Conservation (phyloP, 1,140 invertebrate species). For the Aphaenogaster rudis region DNA sequence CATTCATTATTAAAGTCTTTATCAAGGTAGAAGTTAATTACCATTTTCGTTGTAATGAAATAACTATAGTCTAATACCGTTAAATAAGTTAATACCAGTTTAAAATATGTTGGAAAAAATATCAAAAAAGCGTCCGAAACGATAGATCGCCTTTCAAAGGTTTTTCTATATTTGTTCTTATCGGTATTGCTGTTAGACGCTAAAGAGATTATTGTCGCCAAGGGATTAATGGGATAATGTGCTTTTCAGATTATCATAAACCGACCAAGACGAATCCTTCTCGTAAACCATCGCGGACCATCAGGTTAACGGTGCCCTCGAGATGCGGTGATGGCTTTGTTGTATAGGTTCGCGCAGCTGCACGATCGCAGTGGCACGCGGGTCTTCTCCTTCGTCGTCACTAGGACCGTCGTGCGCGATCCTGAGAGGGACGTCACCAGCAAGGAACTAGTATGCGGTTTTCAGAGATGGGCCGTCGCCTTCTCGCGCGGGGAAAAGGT, state of each 20-base stretch:
- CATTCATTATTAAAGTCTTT: neutral
- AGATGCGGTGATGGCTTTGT: slow-evolving; percentile 92
- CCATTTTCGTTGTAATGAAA: neutral
- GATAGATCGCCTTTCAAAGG: neutral
- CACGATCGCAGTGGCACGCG: slow-evolving; percentile 94
- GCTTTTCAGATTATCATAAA: slow-evolving; percentile 17
- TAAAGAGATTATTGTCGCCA: neutral
- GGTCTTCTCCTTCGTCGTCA: slow-evolving; percentile 95
- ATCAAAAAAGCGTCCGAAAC: neutral
- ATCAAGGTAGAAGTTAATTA: slow-evolving; percentile 14
- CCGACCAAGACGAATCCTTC: slow-evolving; percentile 28
- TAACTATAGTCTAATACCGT: neutral
- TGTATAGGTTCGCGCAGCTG: slow-evolving; percentile 94
- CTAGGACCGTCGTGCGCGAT: slow-evolving; percentile 92
- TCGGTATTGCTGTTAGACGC: neutral
- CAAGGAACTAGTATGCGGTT: slow-evolving; percentile 94
- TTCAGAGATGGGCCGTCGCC: slow-evolving; percentile 95
- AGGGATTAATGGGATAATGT: neutral
- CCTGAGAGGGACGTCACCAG: slow-evolving; percentile 93
- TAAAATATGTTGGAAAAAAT: neutral
- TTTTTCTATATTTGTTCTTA: neutral
- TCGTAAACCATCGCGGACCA: slow-evolving; percentile 63
- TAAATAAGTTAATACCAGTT: neutral
- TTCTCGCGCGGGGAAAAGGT: slow-evolving; percentile 93
- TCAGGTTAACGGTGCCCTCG: slow-evolving; percentile 74